Evolutionary conservation across 2,888 invertebrate species (phyloP).

Genomic region (Drosophila quinaria): DNA sequence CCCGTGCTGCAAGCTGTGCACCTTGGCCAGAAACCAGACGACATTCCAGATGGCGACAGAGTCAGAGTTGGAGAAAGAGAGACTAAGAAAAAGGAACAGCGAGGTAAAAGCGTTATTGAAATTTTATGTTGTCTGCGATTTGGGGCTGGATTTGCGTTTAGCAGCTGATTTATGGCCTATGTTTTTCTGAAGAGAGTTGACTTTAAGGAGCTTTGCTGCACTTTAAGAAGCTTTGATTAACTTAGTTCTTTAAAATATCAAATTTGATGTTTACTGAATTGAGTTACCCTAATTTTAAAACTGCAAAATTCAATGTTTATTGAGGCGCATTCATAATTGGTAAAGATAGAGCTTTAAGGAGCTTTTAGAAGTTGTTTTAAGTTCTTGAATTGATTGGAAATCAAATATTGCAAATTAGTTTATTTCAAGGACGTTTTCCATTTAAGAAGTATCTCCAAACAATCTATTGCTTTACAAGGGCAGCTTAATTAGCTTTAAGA

Average conservation of each 20-base stretch:
- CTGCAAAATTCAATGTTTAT: background rate
- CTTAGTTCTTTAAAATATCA: no score
- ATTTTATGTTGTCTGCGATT: constrained; percentile 80
- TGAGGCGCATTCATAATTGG: background rate
- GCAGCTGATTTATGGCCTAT: constrained; percentile 68
- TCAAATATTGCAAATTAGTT: background rate
- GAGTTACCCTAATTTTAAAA: background rate
- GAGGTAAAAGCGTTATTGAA: constrained; percentile 66
- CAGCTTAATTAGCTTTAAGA: constrained; percentile 18
- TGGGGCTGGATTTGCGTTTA: constrained; percentile 64
- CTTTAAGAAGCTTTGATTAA: background rate
- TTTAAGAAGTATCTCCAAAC: background rate
- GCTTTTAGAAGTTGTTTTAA: background rate
- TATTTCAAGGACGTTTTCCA: background rate
- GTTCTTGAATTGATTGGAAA: background rate
- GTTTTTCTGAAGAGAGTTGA: background rate
- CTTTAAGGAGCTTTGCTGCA: background rate
- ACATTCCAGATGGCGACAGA: constrained; percentile 13
- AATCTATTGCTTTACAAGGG: background rate
- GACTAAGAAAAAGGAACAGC: constrained; percentile 13
- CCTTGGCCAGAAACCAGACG: constrained; percentile 51
- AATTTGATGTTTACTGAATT: no score
- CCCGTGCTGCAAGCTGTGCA: constrained; percentile 53
- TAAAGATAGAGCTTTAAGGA: background rate
- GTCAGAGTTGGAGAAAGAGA: background rate